Percentiles rank a stretch among this genome's conserved stretches.
These are phyloP conservation scores for Onychomys arenicola DNA, from an alignment of 2,797 vertebrate genomes.

Conservation along the genomic window DNA sequence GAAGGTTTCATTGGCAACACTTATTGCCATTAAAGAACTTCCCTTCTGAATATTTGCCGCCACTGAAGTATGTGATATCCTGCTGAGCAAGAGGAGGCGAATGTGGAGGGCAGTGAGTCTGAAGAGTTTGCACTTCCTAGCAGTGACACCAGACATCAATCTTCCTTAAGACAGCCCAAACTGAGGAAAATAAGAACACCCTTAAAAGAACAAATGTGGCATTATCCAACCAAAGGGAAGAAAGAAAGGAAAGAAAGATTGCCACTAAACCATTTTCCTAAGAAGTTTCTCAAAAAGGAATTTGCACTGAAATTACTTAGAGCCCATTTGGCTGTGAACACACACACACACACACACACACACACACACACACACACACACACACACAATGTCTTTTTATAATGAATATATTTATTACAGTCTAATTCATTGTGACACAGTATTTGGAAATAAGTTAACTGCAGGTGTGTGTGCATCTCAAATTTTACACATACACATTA, in stretches of 20 bases:
- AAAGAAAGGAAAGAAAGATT: not conserved
- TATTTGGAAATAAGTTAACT: conserved; percentile 72
- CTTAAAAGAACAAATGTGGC: conserved; percentile 90
- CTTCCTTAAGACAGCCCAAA: conserved; percentile 89
- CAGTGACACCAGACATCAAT: conserved; percentile 96
- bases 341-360: not conserved
- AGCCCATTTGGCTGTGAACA: conserved; percentile 66
- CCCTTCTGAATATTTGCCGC: conserved; percentile 92
- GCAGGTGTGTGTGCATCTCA: not conserved
- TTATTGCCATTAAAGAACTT: conserved; percentile 93
- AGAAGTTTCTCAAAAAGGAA: conserved; percentile 79
- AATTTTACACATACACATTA: conserved; percentile 74
- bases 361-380: not conserved
- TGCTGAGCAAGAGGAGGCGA: conserved; percentile 92
- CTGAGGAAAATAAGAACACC: conserved; percentile 85
- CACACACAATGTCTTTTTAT: not conserved
- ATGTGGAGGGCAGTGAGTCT: conserved; percentile 94
- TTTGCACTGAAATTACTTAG: conserved; percentile 75
- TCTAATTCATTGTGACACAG: conserved; percentile 52
- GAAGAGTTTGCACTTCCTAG: conserved; percentile 95
- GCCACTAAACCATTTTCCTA: conserved; percentile 80
- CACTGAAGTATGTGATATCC: conserved; percentile 95
- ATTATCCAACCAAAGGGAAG: conserved; percentile 87
- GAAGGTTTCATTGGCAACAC: conserved; percentile 91
- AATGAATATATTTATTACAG: conserved; percentile 11